These are phyloP conservation scores for Lepas anatifera DNA, from an alignment of 2,888 invertebrate genomes.

Conservation along the genomic window DNA sequence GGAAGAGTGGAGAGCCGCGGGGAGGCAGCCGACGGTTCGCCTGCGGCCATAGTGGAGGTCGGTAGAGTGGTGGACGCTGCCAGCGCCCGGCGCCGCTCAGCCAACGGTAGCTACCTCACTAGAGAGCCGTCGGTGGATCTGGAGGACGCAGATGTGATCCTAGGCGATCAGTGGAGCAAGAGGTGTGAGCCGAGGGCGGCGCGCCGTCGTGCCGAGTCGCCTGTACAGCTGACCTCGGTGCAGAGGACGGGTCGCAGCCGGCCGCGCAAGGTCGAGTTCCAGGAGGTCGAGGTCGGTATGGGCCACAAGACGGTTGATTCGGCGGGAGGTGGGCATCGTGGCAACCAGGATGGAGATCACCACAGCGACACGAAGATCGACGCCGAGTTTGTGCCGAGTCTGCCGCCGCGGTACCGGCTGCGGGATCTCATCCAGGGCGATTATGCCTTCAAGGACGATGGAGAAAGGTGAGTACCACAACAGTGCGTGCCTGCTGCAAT, in stretches of 20 bases:
- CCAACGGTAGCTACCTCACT: slow-evolving; percentile 43
- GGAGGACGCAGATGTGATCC: slow-evolving; percentile 29
- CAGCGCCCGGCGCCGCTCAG: slow-evolving; percentile 49
- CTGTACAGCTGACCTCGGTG: too few relatives aligned
- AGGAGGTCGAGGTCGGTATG: neutral
- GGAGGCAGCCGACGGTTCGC: neutral
- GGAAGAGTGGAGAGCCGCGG: neutral
- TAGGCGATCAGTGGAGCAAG: slow-evolving; percentile 26
- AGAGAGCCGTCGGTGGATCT: slow-evolving; percentile 36
- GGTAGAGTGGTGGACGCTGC: slow-evolving; percentile 28
- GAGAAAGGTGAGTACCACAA: slow-evolving; percentile 61
- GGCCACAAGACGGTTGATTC: too few relatives aligned
- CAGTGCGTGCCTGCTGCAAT: too few relatives aligned
- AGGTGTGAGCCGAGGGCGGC: neutral
- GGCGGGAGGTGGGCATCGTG: neutral
- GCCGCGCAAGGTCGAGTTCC: neutral
- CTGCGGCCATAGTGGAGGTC: neutral
- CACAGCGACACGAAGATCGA: neutral
- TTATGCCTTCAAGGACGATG: slow-evolving; percentile 60
- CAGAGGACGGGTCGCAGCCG: neutral
- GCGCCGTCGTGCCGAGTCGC: neutral
- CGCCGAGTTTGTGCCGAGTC: slow-evolving; percentile 33
- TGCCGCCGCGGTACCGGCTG: slow-evolving; percentile 59
- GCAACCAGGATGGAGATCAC: neutral
- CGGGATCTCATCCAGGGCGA: slow-evolving; percentile 64